phyloP scores from a whole-genome alignment of 2,888 invertebrate genomes.

The Vandiemenella viatica region DNA sequence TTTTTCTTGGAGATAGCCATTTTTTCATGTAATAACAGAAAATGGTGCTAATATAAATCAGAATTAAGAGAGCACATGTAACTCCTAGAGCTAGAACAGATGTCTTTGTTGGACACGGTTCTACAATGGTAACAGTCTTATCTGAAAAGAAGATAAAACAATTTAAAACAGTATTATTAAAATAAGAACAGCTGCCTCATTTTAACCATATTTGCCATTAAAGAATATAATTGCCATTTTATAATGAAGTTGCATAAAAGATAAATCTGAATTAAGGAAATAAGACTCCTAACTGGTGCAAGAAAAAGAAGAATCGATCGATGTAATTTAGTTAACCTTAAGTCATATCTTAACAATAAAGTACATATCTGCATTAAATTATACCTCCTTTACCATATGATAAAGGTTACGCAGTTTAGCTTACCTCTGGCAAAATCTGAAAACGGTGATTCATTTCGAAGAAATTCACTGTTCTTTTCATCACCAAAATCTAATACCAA shows the following conservation, averaged over 20 bases:
- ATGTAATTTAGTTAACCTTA: too few relatives aligned
- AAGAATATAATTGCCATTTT: too few relatives aligned
- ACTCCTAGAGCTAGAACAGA: conserved; percentile 83
- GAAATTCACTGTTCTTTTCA: conserved; percentile 68
- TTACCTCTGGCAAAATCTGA: conserved; percentile 58
- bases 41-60: conserved; percentile 79
- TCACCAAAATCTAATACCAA: conserved; percentile 85
- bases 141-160: conserved; percentile 35
- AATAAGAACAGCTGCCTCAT: too few relatives aligned
- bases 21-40: conserved; percentile 90
- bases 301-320: too few relatives aligned
- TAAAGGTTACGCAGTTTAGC: neutral
- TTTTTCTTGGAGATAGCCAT: conserved; percentile 74
- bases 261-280: too few relatives aligned
- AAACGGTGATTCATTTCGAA: conserved; percentile 57
- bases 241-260: neutral
- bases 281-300: too few relatives aligned
- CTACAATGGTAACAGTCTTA: conserved; percentile 78
- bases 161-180: too few relatives aligned
- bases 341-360: too few relatives aligned
- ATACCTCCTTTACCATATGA: too few relatives aligned
- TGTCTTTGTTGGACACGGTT: conserved; percentile 81
- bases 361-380: too few relatives aligned
- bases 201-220: too few relatives aligned
- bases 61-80: conserved; percentile 74